Evolutionary conservation across 2,888 invertebrate species (phyloP), one percentile per base, ranked within the genome.

Genomic region (Phalera bucephala): DNA sequence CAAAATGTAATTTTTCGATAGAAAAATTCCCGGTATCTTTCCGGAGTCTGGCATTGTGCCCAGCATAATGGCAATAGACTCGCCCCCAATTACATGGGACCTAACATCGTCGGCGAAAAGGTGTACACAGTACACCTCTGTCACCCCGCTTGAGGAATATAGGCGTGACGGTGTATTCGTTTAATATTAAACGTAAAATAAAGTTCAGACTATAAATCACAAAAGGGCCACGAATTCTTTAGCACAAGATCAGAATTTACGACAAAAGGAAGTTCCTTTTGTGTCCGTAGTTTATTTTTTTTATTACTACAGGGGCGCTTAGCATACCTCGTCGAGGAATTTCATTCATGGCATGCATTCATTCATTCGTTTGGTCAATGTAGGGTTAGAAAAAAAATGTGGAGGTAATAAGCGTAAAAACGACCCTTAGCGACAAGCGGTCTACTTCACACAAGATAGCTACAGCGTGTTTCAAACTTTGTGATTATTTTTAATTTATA

Each of bases 361-460:
- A 83, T 79, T 82, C 74, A 82, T 48, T 61, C 58, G 74, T 76
- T 81, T 82, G 80, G 76, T 80, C 69, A 59, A 39, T 64, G 54
- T 56, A 61, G 68, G 54, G 61, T 49, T 65, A 12, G 65, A 75
- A 80, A 82, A 52, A 74, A 74, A 68, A 63, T 47, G 47, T 55
- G 52, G 46, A 53, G 55, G 35, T 62, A 60, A 58, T 52, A 64
- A 51, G 46, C 54, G 63, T 71, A 63, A 63, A 72, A 64, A 58
- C 57, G 64, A 65, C 67, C 78, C 75, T 75, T 68, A 78, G 73
- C 68, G 86, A 80, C 87, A 80, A 59, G 75, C 80, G 81, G 87
- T 87, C 87, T 87, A 63, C 72, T 54, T 65, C 70, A 25, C 59
- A 67, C 61, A 54, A 52, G 57, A 40, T 40, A 9, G 57, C 65